These are phyloP conservation scores for Drosophila parthenogenetica DNA, from an alignment of 2,888 invertebrate species.

Conservation along the genomic window DNA sequence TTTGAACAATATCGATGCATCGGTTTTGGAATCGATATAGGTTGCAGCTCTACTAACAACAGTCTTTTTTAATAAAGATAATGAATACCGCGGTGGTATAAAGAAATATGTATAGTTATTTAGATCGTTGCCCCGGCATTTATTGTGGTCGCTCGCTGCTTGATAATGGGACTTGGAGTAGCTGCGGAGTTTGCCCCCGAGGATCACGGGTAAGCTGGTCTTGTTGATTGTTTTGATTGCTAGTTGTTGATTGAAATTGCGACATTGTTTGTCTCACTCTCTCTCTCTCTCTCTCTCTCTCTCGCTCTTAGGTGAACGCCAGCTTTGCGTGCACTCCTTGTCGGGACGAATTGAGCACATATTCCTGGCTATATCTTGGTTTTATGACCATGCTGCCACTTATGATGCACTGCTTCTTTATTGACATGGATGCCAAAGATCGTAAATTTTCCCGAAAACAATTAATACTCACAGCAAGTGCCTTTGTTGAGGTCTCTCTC, in stretches of 20 bases:
- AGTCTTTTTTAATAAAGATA: conserved; percentile 19
- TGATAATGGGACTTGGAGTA: conserved; percentile 90
- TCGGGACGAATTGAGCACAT: conserved; percentile 90
- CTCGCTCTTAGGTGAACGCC: conserved; percentile 83
- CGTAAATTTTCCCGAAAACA: conserved; percentile 92
- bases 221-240: conserved; percentile 17
- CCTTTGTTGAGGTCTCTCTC: conserved; percentile 91
- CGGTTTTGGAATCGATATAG: not conserved
- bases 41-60: not conserved
- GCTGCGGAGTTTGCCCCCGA: conserved; percentile 94
- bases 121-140: conserved; percentile 83
- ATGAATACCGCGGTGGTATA: conserved; percentile 28
- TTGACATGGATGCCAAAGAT: conserved; percentile 92
- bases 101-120: conserved; percentile 56
- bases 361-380: conserved; percentile 97
- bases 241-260: not conserved
- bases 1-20: no score
- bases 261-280: conserved; percentile 13
- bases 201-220: conserved; percentile 88
- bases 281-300: not conserved
- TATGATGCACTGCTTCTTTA: conserved; percentile 96
- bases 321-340: conserved; percentile 91
- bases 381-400: conserved; percentile 96
- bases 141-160: conserved; percentile 87
- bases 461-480: conserved; percentile 91